Conservation (phyloP, 2,888 invertebrate genomes). For the Myathropa florea region DNA sequence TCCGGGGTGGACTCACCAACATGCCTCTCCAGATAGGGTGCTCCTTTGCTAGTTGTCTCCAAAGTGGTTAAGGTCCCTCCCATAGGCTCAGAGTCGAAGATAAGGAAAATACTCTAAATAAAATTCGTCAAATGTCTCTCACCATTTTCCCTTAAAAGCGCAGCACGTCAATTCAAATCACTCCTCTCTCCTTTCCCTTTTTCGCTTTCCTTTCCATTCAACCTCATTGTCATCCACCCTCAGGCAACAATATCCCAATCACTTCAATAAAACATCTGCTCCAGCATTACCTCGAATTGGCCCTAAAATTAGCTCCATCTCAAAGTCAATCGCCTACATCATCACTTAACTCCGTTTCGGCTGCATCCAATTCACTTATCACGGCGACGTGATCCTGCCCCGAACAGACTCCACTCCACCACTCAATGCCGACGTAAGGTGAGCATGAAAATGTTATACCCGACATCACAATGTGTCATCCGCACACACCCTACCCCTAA, state of each 20-base stretch:
- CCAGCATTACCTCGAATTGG: constrained; percentile 28
- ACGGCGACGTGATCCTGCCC: constrained; percentile 15
- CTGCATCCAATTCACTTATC: constrained; percentile 12
- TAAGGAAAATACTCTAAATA: too few species aligned
- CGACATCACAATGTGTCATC: constrained; percentile 44
- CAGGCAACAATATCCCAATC: not conserved
- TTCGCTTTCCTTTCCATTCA: too few species aligned
- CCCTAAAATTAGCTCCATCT: constrained; percentile 61
- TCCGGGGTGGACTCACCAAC: too few species aligned
- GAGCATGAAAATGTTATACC: constrained; percentile 12
- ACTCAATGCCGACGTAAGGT: constrained; percentile 36
- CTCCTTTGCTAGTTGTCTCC: too few species aligned
- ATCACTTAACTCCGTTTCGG: constrained; percentile 60
- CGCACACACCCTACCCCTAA: constrained; percentile 16
- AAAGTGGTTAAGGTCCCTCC: too few species aligned
- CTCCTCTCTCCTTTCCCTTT: not conserved
- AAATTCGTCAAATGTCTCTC: too few species aligned
- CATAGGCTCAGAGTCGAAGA: too few species aligned
- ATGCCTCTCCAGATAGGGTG: too few species aligned
- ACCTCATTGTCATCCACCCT: not conserved
- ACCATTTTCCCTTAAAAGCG: too few species aligned
- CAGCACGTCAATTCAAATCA: too few species aligned
- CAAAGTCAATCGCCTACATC: constrained; percentile 62
- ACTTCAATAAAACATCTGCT: constrained; percentile 52
- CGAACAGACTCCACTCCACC: constrained; percentile 4